Evolutionary conservation across 2,888 invertebrate species (phyloP), one percentile per base, ranked within the genome.

Genomic region (Hirtodrosophila confusa): DNA sequence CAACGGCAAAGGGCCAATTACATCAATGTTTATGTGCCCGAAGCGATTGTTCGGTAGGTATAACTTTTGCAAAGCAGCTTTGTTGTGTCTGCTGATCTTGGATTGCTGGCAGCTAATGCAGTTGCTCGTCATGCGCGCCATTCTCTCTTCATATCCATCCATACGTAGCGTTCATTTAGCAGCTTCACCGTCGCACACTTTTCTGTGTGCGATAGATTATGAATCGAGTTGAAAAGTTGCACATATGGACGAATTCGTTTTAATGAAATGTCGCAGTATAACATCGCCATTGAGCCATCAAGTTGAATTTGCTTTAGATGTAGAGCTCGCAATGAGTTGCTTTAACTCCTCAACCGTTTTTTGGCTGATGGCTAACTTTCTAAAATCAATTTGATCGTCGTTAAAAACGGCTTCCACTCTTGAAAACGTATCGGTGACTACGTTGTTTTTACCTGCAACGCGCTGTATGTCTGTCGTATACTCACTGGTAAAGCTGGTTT

Each of bases 1-100:
- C 61, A 1, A 29, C 45, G 57, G 69, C 35, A 61, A 9, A 3
- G 47, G 57, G 41, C 58, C 54, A 3, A 60, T 58, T 7, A 70
- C 6, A 23, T 62, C 53, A 7, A 60, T 31, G 2, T 31, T 7
- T 1, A 31, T 31, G 2, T 31, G 31, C 9, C 7, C 53, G 24
- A 63, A 58, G 4, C 63, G 55, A 8, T 40, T 40, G 9, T 54
- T 33, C 9, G 68, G 63, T 8, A 57, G 33, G 43, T 35, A 29
- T 8, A 51, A 60, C 8, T 12, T 31, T 9, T 41, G 40, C 17
- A 49, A 24, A 8, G 43, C 49, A 8, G 49, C 33, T 35, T 54
- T 40, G 27, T 60, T 66, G 37, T 66, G 60, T 11, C 50, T 12
- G 5, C 40, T 11, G 3, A 58, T 35, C 39, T 56, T 56, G 9